phyloP scores from a whole-genome alignment of 2,888 invertebrate genomes.

The Plebejus anna region DNA sequence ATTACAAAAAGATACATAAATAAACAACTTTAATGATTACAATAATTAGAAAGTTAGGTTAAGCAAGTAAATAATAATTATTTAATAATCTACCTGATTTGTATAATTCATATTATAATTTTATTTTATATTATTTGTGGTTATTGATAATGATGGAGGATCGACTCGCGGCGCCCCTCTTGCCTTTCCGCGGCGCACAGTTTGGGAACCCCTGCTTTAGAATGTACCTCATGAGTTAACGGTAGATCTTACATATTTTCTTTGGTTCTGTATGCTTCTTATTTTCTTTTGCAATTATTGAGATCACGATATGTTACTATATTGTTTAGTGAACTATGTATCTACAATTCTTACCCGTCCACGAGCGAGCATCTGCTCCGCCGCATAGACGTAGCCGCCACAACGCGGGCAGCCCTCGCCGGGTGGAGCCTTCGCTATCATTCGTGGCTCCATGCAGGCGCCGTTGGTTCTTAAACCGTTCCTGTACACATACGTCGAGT shows the following conservation, averaged over 20 bases:
- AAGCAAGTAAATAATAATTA: too few species aligned
- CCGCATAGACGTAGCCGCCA: constrained; percentile 93
- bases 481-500: constrained; percentile 57
- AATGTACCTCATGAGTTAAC: neutral
- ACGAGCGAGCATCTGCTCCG: constrained; percentile 95
- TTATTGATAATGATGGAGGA: too few species aligned
- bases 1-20: too few species aligned
- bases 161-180: too few species aligned
- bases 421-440: constrained; percentile 89
- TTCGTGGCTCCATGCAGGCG: constrained; percentile 84
- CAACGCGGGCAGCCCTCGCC: constrained; percentile 94
- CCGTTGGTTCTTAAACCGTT: constrained; percentile 75
- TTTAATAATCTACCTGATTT: too few species aligned
- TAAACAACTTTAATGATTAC: too few species aligned
- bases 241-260: neutral
- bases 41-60: too few species aligned
- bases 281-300: neutral
- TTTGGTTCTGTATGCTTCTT: neutral
- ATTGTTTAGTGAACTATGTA: neutral
- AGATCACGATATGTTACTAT: neutral
- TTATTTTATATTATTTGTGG: too few species aligned
- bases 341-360: constrained; percentile 84
- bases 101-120: too few species aligned
- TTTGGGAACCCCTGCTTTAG: too few species aligned
- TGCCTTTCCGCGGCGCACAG: too few species aligned